Evolutionary conservation across 1,140 invertebrate genomes (phyloP), one percentile per base, ranked within the genome.

Genomic region (Cyphomyrmex costatus): DNA sequence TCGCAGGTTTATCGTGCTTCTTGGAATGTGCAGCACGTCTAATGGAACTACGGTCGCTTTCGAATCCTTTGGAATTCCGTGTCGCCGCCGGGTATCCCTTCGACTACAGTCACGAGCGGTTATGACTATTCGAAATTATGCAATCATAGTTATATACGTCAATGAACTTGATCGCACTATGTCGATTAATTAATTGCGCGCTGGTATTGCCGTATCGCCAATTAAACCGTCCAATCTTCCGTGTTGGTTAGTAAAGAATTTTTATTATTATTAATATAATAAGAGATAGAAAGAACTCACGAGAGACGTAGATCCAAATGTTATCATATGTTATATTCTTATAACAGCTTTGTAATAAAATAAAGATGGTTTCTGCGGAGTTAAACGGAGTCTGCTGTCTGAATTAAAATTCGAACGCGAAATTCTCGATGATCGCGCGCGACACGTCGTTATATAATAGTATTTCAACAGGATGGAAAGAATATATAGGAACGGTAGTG

Each of bases 1-100:
- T 84, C 80, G 80, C 70, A 70, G 21, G 70, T 84, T 84, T 84
- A 84, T 84, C 80, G 80, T 76, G 80, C 80, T 70, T 74, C 70
- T 61, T 42, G 71, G 80, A 84, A 84, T 84, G 80, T 53, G 70
- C 80, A 24, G 80, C 80, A 76, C 70, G 80, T 84, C 70, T 84
- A 84, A 76, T 84, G 56, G 70, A 61, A 84, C 36, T 84, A 74
- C 58, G 68, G 80, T 84, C 70, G 80, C 80, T 84, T 84, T 84
- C 80, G 80, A 84, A 84, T 84, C 70, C 56, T 7, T 49, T 58
- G 80, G 56, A 84, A 84, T 84, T 84, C 70, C 42, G 70, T 76
- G 56, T 84, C 70, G 80, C 70, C 70, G 42, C 36, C 36, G 21
- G 66, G 49, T 70, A 56, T 80, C 65, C 78, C 65, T n/a, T 27